These are phyloP conservation scores for Pelobates fuscus DNA, from an alignment of 2,113 vertebrate genomes.

Conservation along the genomic window DNA sequence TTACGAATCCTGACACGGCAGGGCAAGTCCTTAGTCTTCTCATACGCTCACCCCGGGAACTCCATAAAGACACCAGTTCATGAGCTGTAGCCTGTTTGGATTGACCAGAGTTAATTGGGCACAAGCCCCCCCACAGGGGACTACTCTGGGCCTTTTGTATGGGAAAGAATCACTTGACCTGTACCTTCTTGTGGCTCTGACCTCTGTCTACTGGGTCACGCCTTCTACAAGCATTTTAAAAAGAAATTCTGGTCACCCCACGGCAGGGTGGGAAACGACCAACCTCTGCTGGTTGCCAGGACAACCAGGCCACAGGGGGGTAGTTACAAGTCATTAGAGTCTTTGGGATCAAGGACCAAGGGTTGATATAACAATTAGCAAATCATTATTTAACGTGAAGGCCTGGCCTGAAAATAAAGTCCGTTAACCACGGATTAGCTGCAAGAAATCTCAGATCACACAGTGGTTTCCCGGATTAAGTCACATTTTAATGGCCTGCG, in stretches of 20 bases:
- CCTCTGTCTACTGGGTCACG: slow-evolving; percentile 47
- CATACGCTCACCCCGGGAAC: slow-evolving; percentile 18
- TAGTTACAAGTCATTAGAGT: slow-evolving; percentile 19
- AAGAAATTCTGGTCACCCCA: slow-evolving; percentile 22
- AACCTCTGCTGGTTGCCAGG: not conserved
- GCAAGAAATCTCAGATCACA: slow-evolving; percentile 35
- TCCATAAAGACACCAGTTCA: not conserved
- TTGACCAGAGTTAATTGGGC: slow-evolving; percentile 61
- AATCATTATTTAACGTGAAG: slow-evolving; percentile 38
- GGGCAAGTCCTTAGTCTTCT: not conserved
- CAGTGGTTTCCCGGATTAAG: slow-evolving; percentile 56
- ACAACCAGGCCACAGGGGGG: not conserved
- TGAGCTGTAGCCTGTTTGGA: slow-evolving; percentile 53
- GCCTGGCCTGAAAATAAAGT: slow-evolving; percentile 39
- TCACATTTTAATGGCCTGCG: slow-evolving; percentile 47
- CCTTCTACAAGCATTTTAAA: slow-evolving; percentile 18
- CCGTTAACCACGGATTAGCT: slow-evolving; percentile 55
- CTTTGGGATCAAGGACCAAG: slow-evolving; percentile 37
- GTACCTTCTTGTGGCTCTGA: not conserved
- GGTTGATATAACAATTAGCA: slow-evolving; percentile 51
- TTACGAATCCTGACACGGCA: not conserved
- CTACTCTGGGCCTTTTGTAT: slow-evolving; percentile 58
- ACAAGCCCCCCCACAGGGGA: not conserved
- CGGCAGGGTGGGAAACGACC: not conserved
- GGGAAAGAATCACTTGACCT: slow-evolving; percentile 56